Evolutionary conservation across 2,888 invertebrate species (phyloP).

Genomic region (Phasia obesa): DNA sequence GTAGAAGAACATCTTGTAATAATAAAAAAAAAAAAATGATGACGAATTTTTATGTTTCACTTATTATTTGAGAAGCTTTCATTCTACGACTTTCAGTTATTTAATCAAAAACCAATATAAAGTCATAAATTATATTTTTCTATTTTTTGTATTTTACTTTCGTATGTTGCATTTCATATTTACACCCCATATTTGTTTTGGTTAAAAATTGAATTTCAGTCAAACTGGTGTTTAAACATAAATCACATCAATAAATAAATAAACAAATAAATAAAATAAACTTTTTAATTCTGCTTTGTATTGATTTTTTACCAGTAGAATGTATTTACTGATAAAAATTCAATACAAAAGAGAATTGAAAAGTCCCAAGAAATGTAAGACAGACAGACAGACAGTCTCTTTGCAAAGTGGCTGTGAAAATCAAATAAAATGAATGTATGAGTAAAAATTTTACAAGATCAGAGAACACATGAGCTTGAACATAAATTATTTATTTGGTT

Average conservation of each 20-base stretch:
- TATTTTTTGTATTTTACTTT: slow-evolving; percentile 13
- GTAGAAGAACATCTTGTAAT: too few relatives aligned
- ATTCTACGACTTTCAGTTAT: neutral
- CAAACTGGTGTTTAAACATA: slow-evolving; percentile 55
- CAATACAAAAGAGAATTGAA: slow-evolving; percentile 18
- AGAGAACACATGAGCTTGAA: slow-evolving; percentile 39
- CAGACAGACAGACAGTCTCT: neutral
- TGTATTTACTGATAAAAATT: too few relatives aligned
- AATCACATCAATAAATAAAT: slow-evolving; percentile 55
- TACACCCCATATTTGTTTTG: slow-evolving; percentile 46
- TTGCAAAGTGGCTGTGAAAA: slow-evolving; percentile 43
- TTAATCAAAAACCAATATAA: neutral
- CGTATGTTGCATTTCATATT: slow-evolving; percentile 17
- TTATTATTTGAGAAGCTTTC: too few relatives aligned
- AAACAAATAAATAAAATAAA: slow-evolving; percentile 46
- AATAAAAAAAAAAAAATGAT: too few relatives aligned
- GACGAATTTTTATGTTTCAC: too few relatives aligned
- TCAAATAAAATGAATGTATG: slow-evolving; percentile 42
- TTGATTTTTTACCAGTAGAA: slow-evolving; percentile 11
- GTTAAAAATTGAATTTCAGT: slow-evolving; percentile 48
- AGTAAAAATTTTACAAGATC: slow-evolving; percentile 32
- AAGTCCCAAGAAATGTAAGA: neutral
- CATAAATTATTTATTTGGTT: slow-evolving; percentile 54
- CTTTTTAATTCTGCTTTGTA: too few relatives aligned
- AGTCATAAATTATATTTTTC: slow-evolving; percentile 50